Conservation (phyloP, 2,888 invertebrate species). For the Neuroscelio doddi region DNA sequence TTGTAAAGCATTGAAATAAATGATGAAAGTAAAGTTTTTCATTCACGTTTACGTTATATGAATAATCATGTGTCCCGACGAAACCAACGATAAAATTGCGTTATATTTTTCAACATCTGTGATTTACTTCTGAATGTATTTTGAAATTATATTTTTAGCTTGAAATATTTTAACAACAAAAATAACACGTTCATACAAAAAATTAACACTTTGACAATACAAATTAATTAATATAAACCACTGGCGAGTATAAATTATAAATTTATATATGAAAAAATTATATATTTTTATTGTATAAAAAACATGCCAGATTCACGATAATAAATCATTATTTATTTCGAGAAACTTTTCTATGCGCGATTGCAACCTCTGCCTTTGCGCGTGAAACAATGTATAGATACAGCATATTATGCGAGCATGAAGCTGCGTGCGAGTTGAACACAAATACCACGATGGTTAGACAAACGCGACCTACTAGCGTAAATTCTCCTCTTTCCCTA, state of each 20-base stretch:
- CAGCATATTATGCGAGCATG: constrained; percentile 1
- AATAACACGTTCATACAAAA: no score
- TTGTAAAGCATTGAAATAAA: constrained; percentile 21
- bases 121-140: constrained; percentile 38
- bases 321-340: no score
- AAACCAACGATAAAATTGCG: constrained; percentile 40
- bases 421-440: constrained; percentile 23
- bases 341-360: background rate
- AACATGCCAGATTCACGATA: no score
- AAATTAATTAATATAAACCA: no score
- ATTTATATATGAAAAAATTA: no score
- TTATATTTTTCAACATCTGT: constrained; percentile 35
- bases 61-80: constrained; percentile 34
- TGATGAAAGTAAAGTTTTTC: constrained; percentile 26
- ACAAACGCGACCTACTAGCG: constrained; percentile 34
- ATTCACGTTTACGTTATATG: constrained; percentile 33
- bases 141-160: constrained; percentile 34
- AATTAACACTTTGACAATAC: no score
- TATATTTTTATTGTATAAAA: no score
- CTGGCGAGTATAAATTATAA: no score
- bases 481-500: constrained; percentile 46
- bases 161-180: constrained; percentile 15
- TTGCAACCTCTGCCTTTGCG: background rate
- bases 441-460: constrained; percentile 38
- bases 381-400: background rate